Percentiles rank a stretch among this genome's conserved stretches.
Evolutionary conservation across 1,140 invertebrate species (phyloP).

Genomic region (Lineus longissimus): DNA sequence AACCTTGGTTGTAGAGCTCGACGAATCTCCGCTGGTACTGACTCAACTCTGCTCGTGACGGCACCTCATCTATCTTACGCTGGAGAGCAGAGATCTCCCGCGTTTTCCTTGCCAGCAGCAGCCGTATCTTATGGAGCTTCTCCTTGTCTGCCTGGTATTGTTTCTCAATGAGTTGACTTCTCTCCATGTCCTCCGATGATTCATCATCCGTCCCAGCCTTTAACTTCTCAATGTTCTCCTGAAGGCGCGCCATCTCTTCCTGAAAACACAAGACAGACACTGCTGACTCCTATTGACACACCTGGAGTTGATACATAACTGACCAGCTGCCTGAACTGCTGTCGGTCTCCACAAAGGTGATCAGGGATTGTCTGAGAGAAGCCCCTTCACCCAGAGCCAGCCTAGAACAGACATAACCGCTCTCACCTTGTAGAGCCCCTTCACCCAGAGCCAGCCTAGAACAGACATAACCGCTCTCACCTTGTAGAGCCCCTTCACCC

Average conservation of each 20-base stretch:
- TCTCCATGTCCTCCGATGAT: slow-evolving; percentile 49
- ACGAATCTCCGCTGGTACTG: slow-evolving; percentile 94
- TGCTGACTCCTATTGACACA: slow-evolving; percentile 44
- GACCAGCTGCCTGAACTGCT: background rate
- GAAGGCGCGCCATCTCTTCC: slow-evolving; percentile 50
- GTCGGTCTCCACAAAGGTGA: background rate
- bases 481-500: too few relatives aligned
- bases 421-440: too few relatives aligned
- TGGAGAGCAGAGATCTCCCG: slow-evolving; percentile 73
- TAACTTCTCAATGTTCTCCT: slow-evolving; percentile 52
- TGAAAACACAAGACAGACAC: slow-evolving; percentile 40
- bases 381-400: too few relatives aligned
- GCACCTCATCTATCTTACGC: slow-evolving; percentile 83
- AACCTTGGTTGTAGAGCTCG: slow-evolving; percentile 82
- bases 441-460: too few relatives aligned
- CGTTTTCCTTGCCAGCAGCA: slow-evolving; percentile 67
- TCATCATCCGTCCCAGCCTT: slow-evolving; percentile 38
- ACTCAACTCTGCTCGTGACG: slow-evolving; percentile 82
- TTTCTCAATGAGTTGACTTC: slow-evolving; percentile 45
- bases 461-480: too few relatives aligned
- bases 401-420: too few relatives aligned
- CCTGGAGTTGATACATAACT: too few relatives aligned
- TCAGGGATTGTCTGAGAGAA: background rate
- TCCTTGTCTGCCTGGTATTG: slow-evolving; percentile 54
- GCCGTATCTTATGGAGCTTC: slow-evolving; percentile 55